Percentiles rank a stretch among this genome's conserved stretches.
Conservation (phyloP, 1,140 invertebrate genomes). For the Cecropterus lyciades region DNA sequence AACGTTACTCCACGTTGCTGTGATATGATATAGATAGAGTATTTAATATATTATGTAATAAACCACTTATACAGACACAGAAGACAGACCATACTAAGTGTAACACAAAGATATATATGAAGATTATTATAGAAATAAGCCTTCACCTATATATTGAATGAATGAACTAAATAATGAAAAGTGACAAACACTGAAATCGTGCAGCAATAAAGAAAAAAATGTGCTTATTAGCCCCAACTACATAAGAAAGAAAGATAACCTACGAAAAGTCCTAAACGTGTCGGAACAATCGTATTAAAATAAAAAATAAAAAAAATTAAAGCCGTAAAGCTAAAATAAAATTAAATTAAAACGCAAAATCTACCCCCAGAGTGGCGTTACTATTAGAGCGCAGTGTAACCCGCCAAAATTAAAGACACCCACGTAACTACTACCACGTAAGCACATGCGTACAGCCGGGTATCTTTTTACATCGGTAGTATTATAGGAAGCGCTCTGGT, state of each 20-base stretch:
- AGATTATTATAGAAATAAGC: conserved; percentile 37
- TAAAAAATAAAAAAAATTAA: conserved; percentile 58
- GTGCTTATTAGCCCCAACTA: conserved; percentile 63
- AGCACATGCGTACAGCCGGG: conserved; percentile 73
- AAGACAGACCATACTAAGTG: background rate
- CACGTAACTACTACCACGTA: conserved; percentile 57
- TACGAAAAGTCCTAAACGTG: conserved; percentile 51
- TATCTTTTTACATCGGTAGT: conserved; percentile 58
- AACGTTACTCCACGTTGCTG: too few species aligned
- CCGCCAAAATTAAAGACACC: conserved; percentile 57
- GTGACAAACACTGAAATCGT: conserved; percentile 59
- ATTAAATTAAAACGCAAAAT: conserved; percentile 29
- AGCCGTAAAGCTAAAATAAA: conserved; percentile 45
- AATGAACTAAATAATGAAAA: conserved; percentile 40
- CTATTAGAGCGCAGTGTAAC: conserved; percentile 70
- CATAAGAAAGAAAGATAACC: conserved; percentile 50
- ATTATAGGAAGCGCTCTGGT: conserved; percentile 75
- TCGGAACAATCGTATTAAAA: conserved; percentile 49
- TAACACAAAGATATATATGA: conserved; percentile 29
- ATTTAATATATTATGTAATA: background rate
- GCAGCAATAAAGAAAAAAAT: conserved; percentile 61
- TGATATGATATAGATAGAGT: too few species aligned
- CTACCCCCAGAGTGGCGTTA: conserved; percentile 53
- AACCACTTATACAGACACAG: conserved; percentile 4
- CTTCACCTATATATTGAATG: conserved; percentile 46